phyloP scores from a whole-genome alignment of 1,140 invertebrate species.

The Lepidotrigona ventralis region DNA sequence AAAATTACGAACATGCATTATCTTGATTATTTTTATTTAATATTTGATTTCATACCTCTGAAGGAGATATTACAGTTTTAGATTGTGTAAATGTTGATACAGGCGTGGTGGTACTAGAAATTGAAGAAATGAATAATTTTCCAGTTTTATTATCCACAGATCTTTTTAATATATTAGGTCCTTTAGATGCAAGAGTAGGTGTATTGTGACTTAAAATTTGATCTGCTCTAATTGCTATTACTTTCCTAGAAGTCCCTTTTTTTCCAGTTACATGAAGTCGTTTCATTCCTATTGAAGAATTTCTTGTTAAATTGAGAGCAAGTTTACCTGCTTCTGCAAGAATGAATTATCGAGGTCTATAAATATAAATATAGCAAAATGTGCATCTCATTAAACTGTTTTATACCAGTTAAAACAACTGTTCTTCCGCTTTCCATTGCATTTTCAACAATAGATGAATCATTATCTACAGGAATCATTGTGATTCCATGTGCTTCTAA shows the following conservation, averaged over 20 bases:
- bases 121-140: slow-evolving; percentile 71
- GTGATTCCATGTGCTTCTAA: slow-evolving; percentile 90
- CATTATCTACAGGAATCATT: slow-evolving; percentile 86
- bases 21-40: background rate
- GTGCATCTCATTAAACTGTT: slow-evolving; percentile 9
- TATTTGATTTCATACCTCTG: slow-evolving; percentile 40
- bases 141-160: slow-evolving; percentile 76
- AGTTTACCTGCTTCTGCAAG: slow-evolving; percentile 87
- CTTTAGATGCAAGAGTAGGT: slow-evolving; percentile 62
- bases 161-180: slow-evolving; percentile 77
- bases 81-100: slow-evolving; percentile 58
- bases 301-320: slow-evolving; percentile 84
- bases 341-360: slow-evolving; percentile 2
- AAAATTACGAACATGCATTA: background rate
- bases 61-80: slow-evolving; percentile 55
- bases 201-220: slow-evolving; percentile 73
- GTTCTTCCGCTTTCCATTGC: slow-evolving; percentile 90
- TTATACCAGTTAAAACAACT: slow-evolving; percentile 86
- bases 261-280: slow-evolving; percentile 69
- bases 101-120: slow-evolving; percentile 64
- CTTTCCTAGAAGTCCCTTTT: slow-evolving; percentile 70
- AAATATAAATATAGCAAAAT: background rate
- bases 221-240: slow-evolving; percentile 77
- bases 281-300: slow-evolving; percentile 70
- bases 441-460: slow-evolving; percentile 86